Conservation (phyloP, 2,888 invertebrate genomes). For the Phengaris alcon region DNA sequence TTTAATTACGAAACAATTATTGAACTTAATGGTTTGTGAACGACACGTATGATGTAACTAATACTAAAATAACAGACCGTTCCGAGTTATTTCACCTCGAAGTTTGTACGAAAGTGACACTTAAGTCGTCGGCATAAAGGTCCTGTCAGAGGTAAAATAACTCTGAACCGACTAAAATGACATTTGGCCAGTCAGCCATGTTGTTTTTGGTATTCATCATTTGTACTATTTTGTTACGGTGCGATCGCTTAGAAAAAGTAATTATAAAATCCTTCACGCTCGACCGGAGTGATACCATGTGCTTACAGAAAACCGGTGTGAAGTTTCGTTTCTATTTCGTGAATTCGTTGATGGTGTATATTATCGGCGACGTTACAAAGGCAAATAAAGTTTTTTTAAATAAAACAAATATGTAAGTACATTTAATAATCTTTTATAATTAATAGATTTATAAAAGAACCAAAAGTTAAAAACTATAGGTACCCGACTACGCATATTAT, state of each 20-base stretch:
- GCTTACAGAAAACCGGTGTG: background rate
- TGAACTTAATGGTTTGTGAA: conserved; percentile 52
- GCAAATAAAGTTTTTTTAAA: background rate
- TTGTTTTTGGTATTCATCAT: background rate
- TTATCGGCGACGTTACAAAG: background rate
- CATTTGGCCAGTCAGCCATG: background rate
- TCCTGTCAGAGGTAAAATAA: too few species aligned
- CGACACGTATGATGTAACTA: conserved; percentile 32
- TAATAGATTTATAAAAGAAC: too few species aligned
- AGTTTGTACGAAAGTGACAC: too few species aligned
- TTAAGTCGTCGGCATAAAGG: too few species aligned
- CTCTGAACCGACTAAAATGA: background rate
- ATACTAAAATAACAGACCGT: conserved; percentile 38
- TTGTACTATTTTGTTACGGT: conserved; percentile 8
- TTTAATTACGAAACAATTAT: conserved; percentile 55
- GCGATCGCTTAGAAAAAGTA: background rate
- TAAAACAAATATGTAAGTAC: too few species aligned
- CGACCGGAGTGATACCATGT: background rate
- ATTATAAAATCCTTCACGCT: background rate
- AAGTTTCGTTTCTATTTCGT: too few species aligned
- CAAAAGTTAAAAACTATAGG: too few species aligned
- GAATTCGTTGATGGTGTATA: too few species aligned
- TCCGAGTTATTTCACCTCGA: background rate
- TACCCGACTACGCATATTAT: too few species aligned
- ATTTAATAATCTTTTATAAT: too few species aligned